Evolutionary conservation across 1,140 invertebrate genomes (phyloP), one percentile per base, ranked within the genome.

Genomic region (Reticulitermes speratus): DNA sequence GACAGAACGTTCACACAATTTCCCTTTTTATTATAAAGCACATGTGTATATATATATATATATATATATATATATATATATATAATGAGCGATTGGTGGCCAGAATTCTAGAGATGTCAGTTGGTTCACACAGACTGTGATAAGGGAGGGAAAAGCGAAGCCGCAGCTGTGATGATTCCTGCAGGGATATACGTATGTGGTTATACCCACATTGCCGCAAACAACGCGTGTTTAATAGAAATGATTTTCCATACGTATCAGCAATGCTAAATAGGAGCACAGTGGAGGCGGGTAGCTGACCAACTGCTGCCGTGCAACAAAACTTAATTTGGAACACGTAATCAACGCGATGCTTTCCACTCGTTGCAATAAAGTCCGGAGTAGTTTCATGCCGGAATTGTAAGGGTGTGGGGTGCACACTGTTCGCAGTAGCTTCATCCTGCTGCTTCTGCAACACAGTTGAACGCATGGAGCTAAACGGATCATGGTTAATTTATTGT

Each of bases 31-130:
- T 82, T 38, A 2, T 19, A 14, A 82, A 14, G 44, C 44, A 82
- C 44, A 9, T 82, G n/a, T 82, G 8, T 9, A 82, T 82, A 82
- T 82, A 82, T 82, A 82, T 82, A 82, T 82, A 82, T 82, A 82
- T 82, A 9, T 82, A 82, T 82, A 82, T 82, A 82, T 82, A 82
- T 82, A 82, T 82, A n/a, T 38, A 38, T 38, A 38, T 38, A 38
- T 38, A 38, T 75, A 75, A 75, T 75, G n/a, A 75, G n/a, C 65
- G 65, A 30, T 30, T 12, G 7, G 9, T 75, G 65, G 65, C 65
- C 16, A 30, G 65, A 75, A 75, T 75, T 75, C 25, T 30, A 16
- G 25, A 8, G 65, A 75, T 30, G 9, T 6, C 25, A 75, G n/a
- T 75, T 30, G 65, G 65, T 75, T 16, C 25, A 30, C 9, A 75